A percentile compares a stretch with the other conserved stretches of the same genome.
Conservation (phyloP, 2,797 vertebrate genomes). For the Anabas testudineus region DNA sequence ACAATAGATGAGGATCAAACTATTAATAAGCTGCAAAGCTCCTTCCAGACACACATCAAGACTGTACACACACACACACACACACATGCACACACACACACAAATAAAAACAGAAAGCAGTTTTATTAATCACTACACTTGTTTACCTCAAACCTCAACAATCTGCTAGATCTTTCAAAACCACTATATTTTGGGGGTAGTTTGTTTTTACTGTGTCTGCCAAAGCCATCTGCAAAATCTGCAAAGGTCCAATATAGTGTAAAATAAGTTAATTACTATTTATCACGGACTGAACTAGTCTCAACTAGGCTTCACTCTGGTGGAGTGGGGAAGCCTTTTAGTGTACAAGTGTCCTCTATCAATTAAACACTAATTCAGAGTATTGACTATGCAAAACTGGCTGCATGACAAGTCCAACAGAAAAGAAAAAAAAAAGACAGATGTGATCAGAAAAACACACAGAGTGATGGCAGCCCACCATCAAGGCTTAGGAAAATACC, state of each 20-base stretch:
- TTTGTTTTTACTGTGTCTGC: not conserved
- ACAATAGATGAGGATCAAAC: conserved; percentile 48
- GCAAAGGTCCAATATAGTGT: conserved; percentile 2
- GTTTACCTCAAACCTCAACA: conserved; percentile 18
- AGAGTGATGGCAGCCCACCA: conserved; percentile 44
- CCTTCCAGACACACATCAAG: conserved; percentile 30
- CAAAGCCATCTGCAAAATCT: not conserved
- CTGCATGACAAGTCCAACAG: conserved; percentile 28
- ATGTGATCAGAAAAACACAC: conserved; percentile 52
- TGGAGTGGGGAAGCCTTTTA: not conserved
- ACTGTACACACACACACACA: conserved; percentile 26
- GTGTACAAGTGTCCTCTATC: conserved; percentile 13
- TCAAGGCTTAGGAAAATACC: conserved; percentile 55
- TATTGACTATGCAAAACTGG: conserved; percentile 36
- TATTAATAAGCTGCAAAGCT: conserved; percentile 42
- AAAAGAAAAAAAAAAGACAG: conserved; percentile 26
- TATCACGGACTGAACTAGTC: conserved; percentile 22
- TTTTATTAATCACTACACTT: too few species aligned
- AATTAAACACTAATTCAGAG: conserved; percentile 20
- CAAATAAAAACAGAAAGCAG: not conserved
- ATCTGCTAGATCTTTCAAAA: not conserved
- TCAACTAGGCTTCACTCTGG: not conserved
- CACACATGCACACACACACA: not conserved
- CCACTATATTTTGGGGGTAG: not conserved
- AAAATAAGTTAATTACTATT: conserved; percentile 32